Evolutionary conservation across 2,888 invertebrate genomes (phyloP).

Genomic region (Acronicta alni): DNA sequence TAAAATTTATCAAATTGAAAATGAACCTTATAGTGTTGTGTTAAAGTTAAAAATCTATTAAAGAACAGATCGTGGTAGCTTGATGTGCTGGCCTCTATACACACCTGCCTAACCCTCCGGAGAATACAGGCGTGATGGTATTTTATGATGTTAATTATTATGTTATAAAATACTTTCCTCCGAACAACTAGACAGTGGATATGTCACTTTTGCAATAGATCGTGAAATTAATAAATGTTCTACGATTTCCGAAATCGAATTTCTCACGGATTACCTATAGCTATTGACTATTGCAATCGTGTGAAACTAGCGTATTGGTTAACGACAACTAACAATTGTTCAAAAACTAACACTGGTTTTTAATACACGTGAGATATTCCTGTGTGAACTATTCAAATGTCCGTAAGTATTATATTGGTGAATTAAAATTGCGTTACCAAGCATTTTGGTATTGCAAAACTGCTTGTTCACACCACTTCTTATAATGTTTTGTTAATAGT

Average conservation of each 20-base stretch:
- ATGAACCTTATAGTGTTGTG: too few relatives aligned
- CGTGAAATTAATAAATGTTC: conserved; percentile 35
- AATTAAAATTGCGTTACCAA: conserved; percentile 21
- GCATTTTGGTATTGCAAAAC: conserved; percentile 1
- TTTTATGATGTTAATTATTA: too few relatives aligned
- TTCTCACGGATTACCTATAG: conserved; percentile 45
- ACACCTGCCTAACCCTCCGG: too few relatives aligned
- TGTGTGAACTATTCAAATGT: conserved; percentile 28
- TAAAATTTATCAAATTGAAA: too few relatives aligned
- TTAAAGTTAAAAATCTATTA: too few relatives aligned
- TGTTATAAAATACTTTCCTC: too few relatives aligned
- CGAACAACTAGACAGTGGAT: conserved; percentile 12
- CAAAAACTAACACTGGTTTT: conserved; percentile 31
- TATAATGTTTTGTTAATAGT: not conserved
- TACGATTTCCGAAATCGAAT: conserved; percentile 40
- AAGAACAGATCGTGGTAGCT: too few relatives aligned
- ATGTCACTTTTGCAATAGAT: conserved; percentile 21
- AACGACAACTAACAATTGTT: conserved; percentile 45
- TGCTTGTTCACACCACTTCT: conserved; percentile 11
- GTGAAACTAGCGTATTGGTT: conserved; percentile 50
- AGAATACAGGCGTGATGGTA: too few relatives aligned
- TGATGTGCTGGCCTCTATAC: too few relatives aligned
- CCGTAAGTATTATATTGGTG: conserved; percentile 30
- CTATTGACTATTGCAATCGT: conserved; percentile 47
- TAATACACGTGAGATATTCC: conserved; percentile 38